phyloP scores from a whole-genome alignment of 2,113 vertebrate genomes.

The Choloepus hoffmanni region DNA sequence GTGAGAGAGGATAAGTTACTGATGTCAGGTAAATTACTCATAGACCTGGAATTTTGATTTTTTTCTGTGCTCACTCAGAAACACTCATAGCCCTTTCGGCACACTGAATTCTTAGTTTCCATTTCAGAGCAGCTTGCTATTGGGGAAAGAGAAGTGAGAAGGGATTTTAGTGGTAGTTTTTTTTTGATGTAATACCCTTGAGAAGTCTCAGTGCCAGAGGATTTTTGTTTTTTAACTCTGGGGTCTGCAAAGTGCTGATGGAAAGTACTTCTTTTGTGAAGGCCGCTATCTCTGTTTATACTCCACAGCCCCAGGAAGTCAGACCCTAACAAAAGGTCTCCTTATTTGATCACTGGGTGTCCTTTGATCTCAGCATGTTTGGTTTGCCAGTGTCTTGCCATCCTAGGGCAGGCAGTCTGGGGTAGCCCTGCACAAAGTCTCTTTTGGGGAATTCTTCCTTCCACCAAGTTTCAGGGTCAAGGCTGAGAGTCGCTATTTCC shows the following conservation, averaged over 20 bases:
- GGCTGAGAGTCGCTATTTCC: not conserved
- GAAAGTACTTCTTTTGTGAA: slow-evolving; percentile 48
- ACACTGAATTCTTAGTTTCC: not conserved
- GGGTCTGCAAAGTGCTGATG: not conserved
- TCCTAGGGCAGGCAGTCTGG: not conserved
- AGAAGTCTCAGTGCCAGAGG: slow-evolving; percentile 43
- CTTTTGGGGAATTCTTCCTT: not conserved
- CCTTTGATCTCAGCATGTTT: slow-evolving; percentile 59
- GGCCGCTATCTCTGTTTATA: slow-evolving; percentile 26
- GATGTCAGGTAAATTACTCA: not conserved
- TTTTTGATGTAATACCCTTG: slow-evolving; percentile 54
- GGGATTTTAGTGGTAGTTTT: not conserved
- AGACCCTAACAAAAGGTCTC: not conserved
- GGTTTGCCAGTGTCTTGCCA: not conserved
- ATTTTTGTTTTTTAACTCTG: no score
- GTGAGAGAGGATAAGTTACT: not conserved
- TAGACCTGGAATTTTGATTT: not conserved
- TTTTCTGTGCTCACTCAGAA: not conserved
- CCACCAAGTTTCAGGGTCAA: not conserved
- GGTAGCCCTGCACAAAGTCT: not conserved
- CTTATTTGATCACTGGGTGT: not conserved
- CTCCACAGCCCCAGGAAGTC: not conserved
- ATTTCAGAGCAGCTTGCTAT: not conserved
- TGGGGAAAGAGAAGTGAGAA: not conserved
- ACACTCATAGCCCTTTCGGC: not conserved